Evolutionary conservation across 2,888 invertebrate genomes (phyloP).

Genomic region (Phaonia tiefii): DNA sequence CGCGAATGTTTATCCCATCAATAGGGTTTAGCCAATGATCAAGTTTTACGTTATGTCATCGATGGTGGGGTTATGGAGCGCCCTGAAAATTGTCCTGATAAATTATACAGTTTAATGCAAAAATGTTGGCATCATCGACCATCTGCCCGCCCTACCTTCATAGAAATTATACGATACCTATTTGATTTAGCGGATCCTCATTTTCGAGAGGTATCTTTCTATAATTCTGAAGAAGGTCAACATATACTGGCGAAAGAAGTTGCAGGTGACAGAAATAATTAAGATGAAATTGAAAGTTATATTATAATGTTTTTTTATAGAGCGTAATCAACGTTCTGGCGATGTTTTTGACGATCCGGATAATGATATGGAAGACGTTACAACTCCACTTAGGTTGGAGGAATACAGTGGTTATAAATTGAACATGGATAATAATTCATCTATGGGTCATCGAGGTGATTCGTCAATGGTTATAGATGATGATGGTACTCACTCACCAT

Average conservation of each 20-base stretch:
- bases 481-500: conserved; percentile 78
- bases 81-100: conserved; percentile 97
- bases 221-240: conserved; percentile 82
- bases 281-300: not conserved
- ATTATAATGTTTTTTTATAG: conserved; percentile 43
- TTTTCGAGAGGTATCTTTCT: conserved; percentile 84
- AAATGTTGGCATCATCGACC: conserved; percentile 95
- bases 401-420: conserved; percentile 78
- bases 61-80: conserved; percentile 96
- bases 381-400: conserved; percentile 78
- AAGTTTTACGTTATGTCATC: conserved; percentile 93
- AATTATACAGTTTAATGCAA: conserved; percentile 94
- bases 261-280: conserved; percentile 62
- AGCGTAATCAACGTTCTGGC: conserved; percentile 66
- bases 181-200: conserved; percentile 83
- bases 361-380: conserved; percentile 78
- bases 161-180: conserved; percentile 89
- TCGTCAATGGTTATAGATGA: conserved; percentile 77
- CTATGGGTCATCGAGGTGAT: conserved; percentile 75
- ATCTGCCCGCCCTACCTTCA: conserved; percentile 90
- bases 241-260: conserved; percentile 72
- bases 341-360: conserved; percentile 72
- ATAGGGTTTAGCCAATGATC: conserved; percentile 94
- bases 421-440: conserved; percentile 77
- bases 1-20: conserved; percentile 42